Base-by-base conservation (phyloP, 2,113 vertebrate genomes). In the Lampris megalopsis region DNA sequence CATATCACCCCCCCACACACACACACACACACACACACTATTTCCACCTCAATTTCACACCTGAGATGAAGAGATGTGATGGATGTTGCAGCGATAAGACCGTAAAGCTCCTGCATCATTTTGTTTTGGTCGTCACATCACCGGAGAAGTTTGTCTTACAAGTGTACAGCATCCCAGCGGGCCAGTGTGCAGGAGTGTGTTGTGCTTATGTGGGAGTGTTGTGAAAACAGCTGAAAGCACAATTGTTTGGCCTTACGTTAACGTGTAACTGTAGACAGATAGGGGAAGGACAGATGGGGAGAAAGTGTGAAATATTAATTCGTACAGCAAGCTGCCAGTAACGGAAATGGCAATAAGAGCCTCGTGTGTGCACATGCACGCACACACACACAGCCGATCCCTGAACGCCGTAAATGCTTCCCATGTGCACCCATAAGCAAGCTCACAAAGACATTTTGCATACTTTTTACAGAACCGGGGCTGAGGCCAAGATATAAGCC, bases 271-370 rank as follows among this genome's bases (percentile, higher is more conserved):
- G 48, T 47, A 3, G 8, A 3, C 59, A 7, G 47, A 41, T 11
- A 49, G 69, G 2, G 24, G 24, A 24, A 24, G 24, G 24, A 24
- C 24, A 24, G 24, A 24, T 24, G 24, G 13, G 5, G 43, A 68
- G 10, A 61, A 56, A 45, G 38, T 72, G 62, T 73, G 73, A 77
- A 74, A 59, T 65, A 53, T 63, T 52, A 62, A 63, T 53, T 67
- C 52, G 10, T 54, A 61, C 42, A 59, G 63, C n/a, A 38, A 53
- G 43, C 66, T 68, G 67, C 24, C 49, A 48, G 43, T 24, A 11
- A n/a, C 13, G 41, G 38, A 52, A 13, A 40, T 57, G 42, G 57
- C 10, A 38, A 9, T 9, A 11, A 10, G 40, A 41, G 49, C 24
- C 61, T 3, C 42, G n/a, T 3, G 24, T 43, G 10, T 40, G 48